phyloP scores from a whole-genome alignment of 2,113 vertebrate genomes.

The Elgaria multicarinata region DNA sequence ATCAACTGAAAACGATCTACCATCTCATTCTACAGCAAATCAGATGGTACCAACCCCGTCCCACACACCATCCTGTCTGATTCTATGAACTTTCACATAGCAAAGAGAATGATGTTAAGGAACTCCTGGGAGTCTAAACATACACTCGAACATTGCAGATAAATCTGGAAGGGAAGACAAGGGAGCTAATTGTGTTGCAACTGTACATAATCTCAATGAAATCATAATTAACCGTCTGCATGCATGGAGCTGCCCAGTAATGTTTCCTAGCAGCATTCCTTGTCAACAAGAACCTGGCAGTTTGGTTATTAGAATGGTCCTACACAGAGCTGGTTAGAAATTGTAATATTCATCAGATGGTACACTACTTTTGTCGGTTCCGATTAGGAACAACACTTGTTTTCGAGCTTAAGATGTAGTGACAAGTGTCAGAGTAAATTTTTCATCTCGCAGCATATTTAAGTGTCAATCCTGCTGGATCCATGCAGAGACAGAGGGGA shows the following conservation, averaged over 20 bases:
- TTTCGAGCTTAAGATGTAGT: slow-evolving; percentile 60
- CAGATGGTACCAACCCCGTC: neutral
- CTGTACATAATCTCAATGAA: slow-evolving; percentile 63
- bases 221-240: slow-evolving; percentile 69
- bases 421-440: slow-evolving; percentile 65
- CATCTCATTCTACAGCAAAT: slow-evolving; percentile 55
- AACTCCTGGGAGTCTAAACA: slow-evolving; percentile 41
- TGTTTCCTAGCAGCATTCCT: slow-evolving; percentile 60
- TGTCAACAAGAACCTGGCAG: slow-evolving; percentile 53
- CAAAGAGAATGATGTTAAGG: slow-evolving; percentile 42
- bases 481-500: slow-evolving; percentile 1
- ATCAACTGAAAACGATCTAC: slow-evolving; percentile 47
- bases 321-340: slow-evolving; percentile 61
- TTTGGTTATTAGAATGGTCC: slow-evolving; percentile 45
- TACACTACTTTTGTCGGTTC: slow-evolving; percentile 58
- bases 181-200: slow-evolving; percentile 68
- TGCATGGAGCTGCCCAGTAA: slow-evolving; percentile 34
- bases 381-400: slow-evolving; percentile 62
- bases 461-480: slow-evolving; percentile 32
- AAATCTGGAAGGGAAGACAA: slow-evolving; percentile 59
- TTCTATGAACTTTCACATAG: slow-evolving; percentile 41
- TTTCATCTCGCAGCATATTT: slow-evolving; percentile 56
- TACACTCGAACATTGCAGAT: slow-evolving; percentile 30
- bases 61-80: neutral
- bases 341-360: slow-evolving; percentile 59